phyloP scores from a whole-genome alignment of 2,888 invertebrate species.

The Azorinus chamasolen region DNA sequence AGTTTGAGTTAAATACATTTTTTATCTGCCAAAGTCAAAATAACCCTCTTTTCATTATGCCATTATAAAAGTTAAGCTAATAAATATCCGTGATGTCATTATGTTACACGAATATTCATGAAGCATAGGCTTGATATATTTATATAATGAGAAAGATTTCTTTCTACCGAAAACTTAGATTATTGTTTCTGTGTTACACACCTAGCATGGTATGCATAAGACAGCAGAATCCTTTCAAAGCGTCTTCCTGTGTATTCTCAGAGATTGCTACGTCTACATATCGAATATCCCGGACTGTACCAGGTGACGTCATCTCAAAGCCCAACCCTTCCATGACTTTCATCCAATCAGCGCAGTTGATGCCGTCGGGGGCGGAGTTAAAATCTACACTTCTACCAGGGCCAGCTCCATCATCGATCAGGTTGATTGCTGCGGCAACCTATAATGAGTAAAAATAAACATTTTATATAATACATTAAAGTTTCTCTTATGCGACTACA shows the following conservation, averaged over 20 bases:
- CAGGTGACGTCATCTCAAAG: slow-evolving; percentile 36
- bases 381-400: slow-evolving; percentile 23
- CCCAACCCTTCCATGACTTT: slow-evolving; percentile 35
- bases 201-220: slow-evolving; percentile 32
- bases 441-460: no score
- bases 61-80: no score
- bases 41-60: no score
- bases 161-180: no score
- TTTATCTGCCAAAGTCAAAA: no score
- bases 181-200: slow-evolving; percentile 1
- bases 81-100: no score
- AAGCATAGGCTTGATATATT: no score
- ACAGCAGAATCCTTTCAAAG: slow-evolving; percentile 31
- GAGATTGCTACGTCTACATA: slow-evolving; percentile 29
- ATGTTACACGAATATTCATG: no score
- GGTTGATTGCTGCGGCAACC: slow-evolving; percentile 8
- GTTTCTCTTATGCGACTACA: no score
- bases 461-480: no score
- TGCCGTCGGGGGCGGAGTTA: slow-evolving; percentile 20
- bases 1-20: no score
- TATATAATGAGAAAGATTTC: no score
- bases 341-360: slow-evolving; percentile 39
- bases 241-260: slow-evolving; percentile 16
- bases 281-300: slow-evolving; percentile 19
- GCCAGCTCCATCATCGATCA: slow-evolving; percentile 13